A percentile compares a stretch with the other conserved stretches of the same genome.
Evolutionary conservation across 35 echinoderm and acorn worm species (phyloP).

Genomic region (Antedon bifida): DNA sequence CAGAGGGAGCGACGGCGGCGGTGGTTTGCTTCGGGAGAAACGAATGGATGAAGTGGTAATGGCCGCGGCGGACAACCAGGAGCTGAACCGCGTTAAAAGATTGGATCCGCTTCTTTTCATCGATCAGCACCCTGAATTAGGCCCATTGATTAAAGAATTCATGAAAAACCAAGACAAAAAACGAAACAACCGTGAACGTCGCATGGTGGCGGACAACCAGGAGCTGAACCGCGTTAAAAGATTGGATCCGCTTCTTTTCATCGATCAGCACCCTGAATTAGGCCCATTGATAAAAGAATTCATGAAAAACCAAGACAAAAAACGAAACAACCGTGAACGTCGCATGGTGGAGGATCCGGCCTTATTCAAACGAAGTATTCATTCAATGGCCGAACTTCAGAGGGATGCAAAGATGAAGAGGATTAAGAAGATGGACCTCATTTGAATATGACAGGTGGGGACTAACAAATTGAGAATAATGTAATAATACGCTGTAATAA

Average conservation of each 20-base stretch:
- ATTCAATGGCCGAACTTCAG: not conserved
- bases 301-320: too few relatives aligned
- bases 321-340: too few relatives aligned
- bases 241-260: not conserved
- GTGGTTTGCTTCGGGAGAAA: not conserved
- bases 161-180: too few relatives aligned
- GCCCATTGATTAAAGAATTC: not conserved
- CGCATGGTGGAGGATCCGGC: not conserved
- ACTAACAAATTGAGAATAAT: too few relatives aligned
- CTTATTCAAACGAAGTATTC: not conserved
- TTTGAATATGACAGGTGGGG: too few relatives aligned
- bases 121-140: too few relatives aligned
- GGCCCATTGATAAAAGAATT: not conserved
- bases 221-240: not conserved
- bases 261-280: too few relatives aligned
- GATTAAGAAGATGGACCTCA: not conserved
- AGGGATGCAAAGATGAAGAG: not conserved
- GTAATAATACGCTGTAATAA: too few relatives aligned
- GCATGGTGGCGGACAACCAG: not conserved
- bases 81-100: not conserved
- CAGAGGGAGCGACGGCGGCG: not conserved
- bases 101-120: not conserved
- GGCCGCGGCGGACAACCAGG: not conserved
- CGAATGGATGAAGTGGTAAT: not conserved
- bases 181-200: not conserved